Conservation (phyloP, 35 echinoderm and acorn worm genomes). For the Anneissia japonica region DNA sequence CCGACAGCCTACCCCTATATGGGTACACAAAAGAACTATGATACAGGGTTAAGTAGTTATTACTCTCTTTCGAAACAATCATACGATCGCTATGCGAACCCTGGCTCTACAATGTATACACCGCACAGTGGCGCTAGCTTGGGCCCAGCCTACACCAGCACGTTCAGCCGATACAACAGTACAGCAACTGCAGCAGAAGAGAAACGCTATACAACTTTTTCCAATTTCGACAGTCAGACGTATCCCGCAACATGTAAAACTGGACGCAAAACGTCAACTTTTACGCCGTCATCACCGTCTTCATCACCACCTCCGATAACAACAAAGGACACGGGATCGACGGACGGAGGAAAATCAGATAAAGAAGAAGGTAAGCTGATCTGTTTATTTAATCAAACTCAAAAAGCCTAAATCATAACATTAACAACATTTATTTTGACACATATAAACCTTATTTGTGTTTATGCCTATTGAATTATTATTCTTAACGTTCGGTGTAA, state of each 20-base stretch:
- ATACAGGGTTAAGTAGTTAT: slow-evolving; percentile 41
- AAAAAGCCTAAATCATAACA: too few species aligned
- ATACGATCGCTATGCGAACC: slow-evolving; percentile 48
- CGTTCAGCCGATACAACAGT: neutral
- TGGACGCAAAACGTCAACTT: neutral
- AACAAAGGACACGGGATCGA: neutral
- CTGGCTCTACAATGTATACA: slow-evolving; percentile 22
- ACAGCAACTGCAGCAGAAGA: neutral
- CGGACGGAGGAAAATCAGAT: neutral
- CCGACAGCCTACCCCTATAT: slow-evolving; percentile 48
- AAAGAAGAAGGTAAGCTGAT: neutral
- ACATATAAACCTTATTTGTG: too few species aligned
- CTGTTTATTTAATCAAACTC: neutral
- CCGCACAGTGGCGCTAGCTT: neutral
- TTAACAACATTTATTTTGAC: too few species aligned
- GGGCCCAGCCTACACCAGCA: neutral
- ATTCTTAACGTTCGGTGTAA: too few species aligned
- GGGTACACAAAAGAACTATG: slow-evolving; percentile 56
- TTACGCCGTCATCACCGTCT: neutral
- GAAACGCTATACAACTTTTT: neutral
- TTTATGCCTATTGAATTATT: too few species aligned
- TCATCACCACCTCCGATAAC: neutral
- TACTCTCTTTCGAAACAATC: slow-evolving; percentile 31
- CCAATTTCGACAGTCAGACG: neutral
- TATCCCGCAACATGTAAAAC: neutral